A percentile compares a stretch with the other conserved stretches of the same genome.
phyloP scores from a whole-genome alignment of 1,140 invertebrate species.

The Ooceraea biroi region DNA sequence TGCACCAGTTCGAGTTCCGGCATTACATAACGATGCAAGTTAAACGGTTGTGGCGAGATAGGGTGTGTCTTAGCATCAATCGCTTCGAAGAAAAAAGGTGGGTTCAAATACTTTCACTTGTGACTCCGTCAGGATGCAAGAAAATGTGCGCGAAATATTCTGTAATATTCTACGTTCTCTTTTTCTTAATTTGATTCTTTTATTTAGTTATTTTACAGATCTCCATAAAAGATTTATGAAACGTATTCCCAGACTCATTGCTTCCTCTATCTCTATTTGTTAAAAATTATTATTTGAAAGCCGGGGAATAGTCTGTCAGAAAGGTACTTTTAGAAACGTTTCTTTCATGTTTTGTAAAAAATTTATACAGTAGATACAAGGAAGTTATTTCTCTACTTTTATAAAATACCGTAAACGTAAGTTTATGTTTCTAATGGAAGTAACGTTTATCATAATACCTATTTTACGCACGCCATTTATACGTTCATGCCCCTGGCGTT shows the following conservation, averaged over 20 bases:
- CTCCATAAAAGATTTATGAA: no score
- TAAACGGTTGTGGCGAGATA: neutral
- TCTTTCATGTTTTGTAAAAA: no score
- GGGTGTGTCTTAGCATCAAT: neutral
- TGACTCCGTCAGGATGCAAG: neutral
- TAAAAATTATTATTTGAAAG: no score
- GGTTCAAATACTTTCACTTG: neutral
- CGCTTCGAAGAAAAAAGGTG: neutral
- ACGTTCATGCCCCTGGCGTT: neutral
- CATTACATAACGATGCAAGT: conserved; percentile 6
- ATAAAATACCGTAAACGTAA: neutral
- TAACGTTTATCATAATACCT: neutral
- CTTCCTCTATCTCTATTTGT: no score
- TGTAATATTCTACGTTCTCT: neutral
- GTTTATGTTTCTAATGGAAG: neutral
- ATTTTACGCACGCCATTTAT: neutral
- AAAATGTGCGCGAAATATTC: neutral
- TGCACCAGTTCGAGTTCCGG: neutral
- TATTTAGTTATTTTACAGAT: neutral
- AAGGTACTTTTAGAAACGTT: no score
- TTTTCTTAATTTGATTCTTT: neutral
- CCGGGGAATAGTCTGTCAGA: no score
- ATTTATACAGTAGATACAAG: no score
- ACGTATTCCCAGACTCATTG: no score
- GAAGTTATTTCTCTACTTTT: neutral